Evolutionary conservation across 2,797 vertebrate species (phyloP), one percentile per base, ranked within the genome.

Genomic region (Apodemus agrarius): DNA sequence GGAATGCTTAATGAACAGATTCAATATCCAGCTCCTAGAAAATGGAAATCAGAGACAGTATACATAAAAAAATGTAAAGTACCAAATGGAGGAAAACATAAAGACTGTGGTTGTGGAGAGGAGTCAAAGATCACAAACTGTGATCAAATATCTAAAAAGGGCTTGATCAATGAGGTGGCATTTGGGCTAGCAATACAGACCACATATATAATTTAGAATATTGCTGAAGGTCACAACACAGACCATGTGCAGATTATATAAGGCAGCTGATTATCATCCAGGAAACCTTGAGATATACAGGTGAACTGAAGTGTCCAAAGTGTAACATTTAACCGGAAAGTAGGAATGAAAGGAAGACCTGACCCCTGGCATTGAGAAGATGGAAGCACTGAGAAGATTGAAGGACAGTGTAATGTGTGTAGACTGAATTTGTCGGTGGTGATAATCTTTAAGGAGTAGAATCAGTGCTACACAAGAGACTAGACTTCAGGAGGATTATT

Each of bases 11-110:
- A 61, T 67, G 87, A 88, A 79, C 43, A 84, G 54, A 87, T 90
- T 87, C 12, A 54, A 67, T 97, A 90, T 81, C 43, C 93, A 40
- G 63, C 82, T 94, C 89, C 10, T 72, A 81, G 49, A 89, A 89
- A 83, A 93, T 87, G 69, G 52, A 9, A 81, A 72, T 12, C 69
- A 79, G 49, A 80, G 6, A 90, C 49, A 91, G 49, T 65, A 52
- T 24, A 63, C 16, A 65, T 21, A 52, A 81, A 94, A 78, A 34
- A 24, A 24, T 59, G 17, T 34, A 89, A 54, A 49, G 26, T 90
- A 40, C 4, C 1, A 2, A 37, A 37, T 52, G 3, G 11, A 91
- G 49, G 57, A 40, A 43, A 90, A 88, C 84, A 61, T 86, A 67
- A 78, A 93, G 31, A 82, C 67, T 57, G 0, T 69, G 49, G 19